phyloP scores from a whole-genome alignment of 1,140 invertebrate species.

The Drosophila parvula region DNA sequence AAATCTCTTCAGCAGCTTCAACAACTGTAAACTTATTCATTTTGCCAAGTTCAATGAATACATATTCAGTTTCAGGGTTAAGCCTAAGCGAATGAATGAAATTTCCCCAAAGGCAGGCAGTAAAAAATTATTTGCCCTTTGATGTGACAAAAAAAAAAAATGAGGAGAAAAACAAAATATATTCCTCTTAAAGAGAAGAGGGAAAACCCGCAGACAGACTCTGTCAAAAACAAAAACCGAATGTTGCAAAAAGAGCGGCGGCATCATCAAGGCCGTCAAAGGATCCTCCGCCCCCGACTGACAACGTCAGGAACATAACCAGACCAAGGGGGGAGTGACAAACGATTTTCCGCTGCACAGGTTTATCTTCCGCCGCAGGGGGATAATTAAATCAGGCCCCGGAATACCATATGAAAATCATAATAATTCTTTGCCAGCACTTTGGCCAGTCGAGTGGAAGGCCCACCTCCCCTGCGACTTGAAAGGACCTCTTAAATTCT shows the following conservation, averaged over 20 bases:
- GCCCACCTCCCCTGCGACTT: neutral
- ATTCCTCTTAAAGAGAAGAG: constrained; percentile 9
- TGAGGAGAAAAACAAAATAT: constrained; percentile 30
- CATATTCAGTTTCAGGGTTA: constrained; percentile 1
- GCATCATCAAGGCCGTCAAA: constrained; percentile 23
- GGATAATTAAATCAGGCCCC: constrained; percentile 43
- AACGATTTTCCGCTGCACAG: constrained; percentile 49
- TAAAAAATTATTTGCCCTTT: constrained; percentile 37
- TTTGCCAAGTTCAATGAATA: constrained; percentile 16
- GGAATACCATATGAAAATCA: constrained; percentile 32
- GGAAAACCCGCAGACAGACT: constrained; percentile 31
- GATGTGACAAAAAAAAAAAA: constrained; percentile 50
- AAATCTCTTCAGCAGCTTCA: neutral
- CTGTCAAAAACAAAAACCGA: constrained; percentile 51
- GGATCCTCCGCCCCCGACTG: constrained; percentile 17
- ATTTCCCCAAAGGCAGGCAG: constrained; percentile 5
- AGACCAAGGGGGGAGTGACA: constrained; percentile 28
- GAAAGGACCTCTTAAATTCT: constrained; percentile 1
- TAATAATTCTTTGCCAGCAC: constrained; percentile 36
- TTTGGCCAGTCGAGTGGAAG: constrained; percentile 27
- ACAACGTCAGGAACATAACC: constrained; percentile 30
- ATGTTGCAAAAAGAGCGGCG: constrained; percentile 12
- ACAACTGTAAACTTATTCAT: constrained; percentile 7
- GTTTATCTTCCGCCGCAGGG: neutral
- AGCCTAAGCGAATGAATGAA: neutral